Conservation (phyloP, 1,140 invertebrate genomes). For the Copidosoma floridanum region DNA sequence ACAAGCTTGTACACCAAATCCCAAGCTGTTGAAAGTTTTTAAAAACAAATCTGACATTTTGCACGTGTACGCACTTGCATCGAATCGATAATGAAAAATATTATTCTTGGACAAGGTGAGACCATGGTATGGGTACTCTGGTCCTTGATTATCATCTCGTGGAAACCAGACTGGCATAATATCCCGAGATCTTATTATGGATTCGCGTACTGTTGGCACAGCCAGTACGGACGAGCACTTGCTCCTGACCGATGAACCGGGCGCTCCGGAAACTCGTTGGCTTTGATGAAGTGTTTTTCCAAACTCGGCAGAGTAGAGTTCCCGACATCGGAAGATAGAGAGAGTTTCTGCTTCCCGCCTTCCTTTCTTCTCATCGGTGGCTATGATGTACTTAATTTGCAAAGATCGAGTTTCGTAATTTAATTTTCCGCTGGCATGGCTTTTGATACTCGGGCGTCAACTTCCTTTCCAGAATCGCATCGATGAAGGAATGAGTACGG, state of each 20-base stretch:
- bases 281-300: slow-evolving; percentile 20
- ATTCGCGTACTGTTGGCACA: too few species aligned
- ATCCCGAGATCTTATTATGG: background rate
- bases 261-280: slow-evolving; percentile 1
- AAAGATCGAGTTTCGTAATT: slow-evolving; percentile 4
- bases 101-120: too few species aligned
- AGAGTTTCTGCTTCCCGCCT: background rate
- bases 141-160: slow-evolving; percentile 12
- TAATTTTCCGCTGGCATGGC: slow-evolving; percentile 4
- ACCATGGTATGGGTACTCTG: background rate
- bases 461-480: too few species aligned
- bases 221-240: too few species aligned
- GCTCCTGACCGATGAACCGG: slow-evolving; percentile 8
- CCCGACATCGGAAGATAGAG: too few species aligned
- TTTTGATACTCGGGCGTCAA: too few species aligned
- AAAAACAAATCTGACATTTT: too few species aligned
- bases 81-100: background rate
- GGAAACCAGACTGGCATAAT: background rate
- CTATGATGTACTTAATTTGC: slow-evolving; percentile 13
- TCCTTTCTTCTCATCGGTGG: too few species aligned
- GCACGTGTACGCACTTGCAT: too few species aligned
- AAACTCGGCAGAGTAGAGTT: slow-evolving; percentile 5
- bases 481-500: too few species aligned
- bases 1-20: too few species aligned
- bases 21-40: too few species aligned